phyloP scores from a whole-genome alignment of 1,140 invertebrate species.

The Agrypnia vestita region DNA sequence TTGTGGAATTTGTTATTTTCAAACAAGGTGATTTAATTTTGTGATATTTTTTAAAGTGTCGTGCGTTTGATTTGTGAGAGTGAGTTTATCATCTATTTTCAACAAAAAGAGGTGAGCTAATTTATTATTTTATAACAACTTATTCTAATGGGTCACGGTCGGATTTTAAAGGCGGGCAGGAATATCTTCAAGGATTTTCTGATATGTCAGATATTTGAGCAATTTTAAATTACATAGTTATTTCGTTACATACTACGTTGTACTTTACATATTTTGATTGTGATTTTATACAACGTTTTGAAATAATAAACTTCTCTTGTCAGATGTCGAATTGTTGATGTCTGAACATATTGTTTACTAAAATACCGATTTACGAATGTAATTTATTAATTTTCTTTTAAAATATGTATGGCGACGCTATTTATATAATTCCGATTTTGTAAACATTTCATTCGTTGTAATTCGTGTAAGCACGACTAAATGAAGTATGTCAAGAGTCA shows the following conservation, averaged over 20 bases:
- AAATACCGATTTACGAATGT: too few species aligned
- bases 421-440: too few species aligned
- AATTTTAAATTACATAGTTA: neutral
- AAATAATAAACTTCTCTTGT: neutral
- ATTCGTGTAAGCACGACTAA: too few species aligned
- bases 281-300: neutral
- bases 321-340: conserved; percentile 29
- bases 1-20: conserved; percentile 55
- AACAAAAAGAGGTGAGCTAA: conserved; percentile 3
- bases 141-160: conserved; percentile 50
- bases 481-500: too few species aligned
- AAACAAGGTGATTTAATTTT: conserved; percentile 41
- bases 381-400: too few species aligned
- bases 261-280: conserved; percentile 11
- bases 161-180: conserved; percentile 44
- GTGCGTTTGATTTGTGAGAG: conserved; percentile 34
- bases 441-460: too few species aligned
- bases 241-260: neutral
- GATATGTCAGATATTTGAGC: conserved; percentile 32
- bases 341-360: conserved; percentile 41
- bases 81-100: conserved; percentile 17
- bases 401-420: too few species aligned
- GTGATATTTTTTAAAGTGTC: conserved; percentile 41
- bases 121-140: conserved; percentile 24
- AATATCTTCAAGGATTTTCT: conserved; percentile 37